phyloP scores from a whole-genome alignment of 2,113 vertebrate species.

The Salvelinus alpinus region DNA sequence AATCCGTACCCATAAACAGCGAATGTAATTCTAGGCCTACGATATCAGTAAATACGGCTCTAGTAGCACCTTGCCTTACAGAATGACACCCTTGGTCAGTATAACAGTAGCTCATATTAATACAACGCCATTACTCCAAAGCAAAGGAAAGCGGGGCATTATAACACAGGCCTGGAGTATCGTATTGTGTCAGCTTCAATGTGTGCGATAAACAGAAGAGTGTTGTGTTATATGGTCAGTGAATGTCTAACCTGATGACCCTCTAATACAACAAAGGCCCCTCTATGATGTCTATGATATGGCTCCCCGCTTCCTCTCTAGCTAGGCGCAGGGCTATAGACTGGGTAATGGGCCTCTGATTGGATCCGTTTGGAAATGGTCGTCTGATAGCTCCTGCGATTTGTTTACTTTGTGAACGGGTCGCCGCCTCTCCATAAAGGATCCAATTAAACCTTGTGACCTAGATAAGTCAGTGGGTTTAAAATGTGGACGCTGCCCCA shows the following conservation, averaged over 20 bases:
- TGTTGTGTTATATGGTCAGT: conserved; percentile 16
- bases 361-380: conserved; percentile 7
- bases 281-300: conserved; percentile 2
- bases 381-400: conserved; percentile 21
- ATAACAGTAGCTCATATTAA: not conserved
- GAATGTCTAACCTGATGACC: conserved; percentile 8
- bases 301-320: conserved; percentile 7
- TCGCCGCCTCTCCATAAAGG: conserved; percentile 34
- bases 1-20: not conserved
- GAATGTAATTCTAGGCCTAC: too few relatives aligned
- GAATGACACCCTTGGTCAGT: not conserved
- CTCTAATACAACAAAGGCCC: not conserved
- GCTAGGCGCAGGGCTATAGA: not conserved
- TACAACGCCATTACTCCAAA: not conserved
- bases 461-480: conserved; percentile 40
- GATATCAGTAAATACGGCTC: too few relatives aligned
- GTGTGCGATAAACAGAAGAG: conserved; percentile 1
- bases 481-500: not conserved
- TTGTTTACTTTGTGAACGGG: conserved; percentile 22
- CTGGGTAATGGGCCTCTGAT: not conserved
- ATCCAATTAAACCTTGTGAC: conserved; percentile 46
- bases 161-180: too few relatives aligned
- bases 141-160: not conserved
- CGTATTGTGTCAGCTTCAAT: conserved; percentile 13
- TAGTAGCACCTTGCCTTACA: too few relatives aligned